These are phyloP conservation scores for Megamerina dolium DNA, from an alignment of 2,888 invertebrate species.

Conservation along the genomic window DNA sequence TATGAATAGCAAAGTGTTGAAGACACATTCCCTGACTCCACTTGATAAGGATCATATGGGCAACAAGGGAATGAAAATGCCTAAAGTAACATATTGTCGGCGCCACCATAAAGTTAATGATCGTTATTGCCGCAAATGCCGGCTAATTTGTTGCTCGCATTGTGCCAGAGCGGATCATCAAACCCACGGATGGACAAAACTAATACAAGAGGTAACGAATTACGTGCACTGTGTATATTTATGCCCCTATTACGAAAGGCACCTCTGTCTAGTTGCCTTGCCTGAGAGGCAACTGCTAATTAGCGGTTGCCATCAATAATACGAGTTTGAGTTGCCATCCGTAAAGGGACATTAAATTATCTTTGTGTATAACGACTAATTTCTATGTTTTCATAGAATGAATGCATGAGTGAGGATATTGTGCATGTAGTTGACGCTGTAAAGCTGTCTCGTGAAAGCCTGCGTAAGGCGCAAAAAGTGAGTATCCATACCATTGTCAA, in stretches of 20 bases:
- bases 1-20: constrained; percentile 35
- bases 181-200: constrained; percentile 21
- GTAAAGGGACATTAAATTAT: too few species aligned
- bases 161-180: constrained; percentile 28
- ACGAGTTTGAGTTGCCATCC: too few species aligned
- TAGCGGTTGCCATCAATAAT: too few species aligned
- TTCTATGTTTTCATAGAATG: constrained; percentile 26
- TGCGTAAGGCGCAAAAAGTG: constrained; percentile 34
- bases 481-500: too few species aligned
- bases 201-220: constrained; percentile 26
- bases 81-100: constrained; percentile 23
- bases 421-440: constrained; percentile 26
- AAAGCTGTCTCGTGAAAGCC: constrained; percentile 25
- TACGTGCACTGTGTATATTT: not conserved
- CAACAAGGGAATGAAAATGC: constrained; percentile 18
- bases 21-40: constrained; percentile 27
- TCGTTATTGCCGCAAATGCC: constrained; percentile 31
- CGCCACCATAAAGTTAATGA: constrained; percentile 22
- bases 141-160: constrained; percentile 21
- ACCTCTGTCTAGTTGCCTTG: too few species aligned
- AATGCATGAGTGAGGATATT: constrained; percentile 22
- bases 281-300: too few species aligned
- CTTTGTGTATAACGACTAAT: not conserved
- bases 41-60: constrained; percentile 11
- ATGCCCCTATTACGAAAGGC: too few species aligned